Conservation (phyloP, 2,888 invertebrate species). For the Dryadula phaetusa region DNA sequence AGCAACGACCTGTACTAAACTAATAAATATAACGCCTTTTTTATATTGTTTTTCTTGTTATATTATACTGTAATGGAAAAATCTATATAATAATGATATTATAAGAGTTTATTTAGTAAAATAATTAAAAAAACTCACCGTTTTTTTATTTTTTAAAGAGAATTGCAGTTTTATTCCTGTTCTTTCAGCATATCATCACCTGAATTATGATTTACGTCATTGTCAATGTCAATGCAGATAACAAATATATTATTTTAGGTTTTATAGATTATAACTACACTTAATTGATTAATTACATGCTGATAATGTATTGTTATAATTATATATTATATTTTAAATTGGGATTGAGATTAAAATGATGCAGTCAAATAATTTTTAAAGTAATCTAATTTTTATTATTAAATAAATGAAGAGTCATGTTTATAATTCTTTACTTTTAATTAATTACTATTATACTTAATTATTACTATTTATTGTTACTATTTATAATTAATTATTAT, state of each 20-base stretch:
- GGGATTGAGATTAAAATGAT: no score
- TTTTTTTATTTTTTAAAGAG: background rate
- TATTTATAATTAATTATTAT: background rate
- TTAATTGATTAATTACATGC: background rate
- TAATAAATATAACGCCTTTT: slow-evolving; percentile 18
- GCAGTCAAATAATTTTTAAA: no score
- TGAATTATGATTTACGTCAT: background rate
- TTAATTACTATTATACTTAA: no score
- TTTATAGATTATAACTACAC: background rate
- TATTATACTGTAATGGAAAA: background rate
- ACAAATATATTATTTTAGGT: background rate
- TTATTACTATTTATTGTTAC: background rate
- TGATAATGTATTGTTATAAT: no score
- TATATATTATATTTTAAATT: no score
- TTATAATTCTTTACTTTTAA: no score
- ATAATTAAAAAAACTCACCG: slow-evolving; percentile 4
- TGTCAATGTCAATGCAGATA: background rate
- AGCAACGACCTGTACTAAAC: slow-evolving; percentile 32
- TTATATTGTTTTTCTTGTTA: background rate
- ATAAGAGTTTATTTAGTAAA: background rate
- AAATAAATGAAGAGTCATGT: no score
- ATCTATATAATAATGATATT: background rate
- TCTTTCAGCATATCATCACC: slow-evolving; percentile 8
- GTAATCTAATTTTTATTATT: no score
- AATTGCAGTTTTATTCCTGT: slow-evolving; percentile 2